A percentile compares a stretch with the other conserved stretches of the same genome.
Evolutionary conservation across 35 echinoderm and acorn worm species (phyloP).

Genomic region (Apostichopus californicus): DNA sequence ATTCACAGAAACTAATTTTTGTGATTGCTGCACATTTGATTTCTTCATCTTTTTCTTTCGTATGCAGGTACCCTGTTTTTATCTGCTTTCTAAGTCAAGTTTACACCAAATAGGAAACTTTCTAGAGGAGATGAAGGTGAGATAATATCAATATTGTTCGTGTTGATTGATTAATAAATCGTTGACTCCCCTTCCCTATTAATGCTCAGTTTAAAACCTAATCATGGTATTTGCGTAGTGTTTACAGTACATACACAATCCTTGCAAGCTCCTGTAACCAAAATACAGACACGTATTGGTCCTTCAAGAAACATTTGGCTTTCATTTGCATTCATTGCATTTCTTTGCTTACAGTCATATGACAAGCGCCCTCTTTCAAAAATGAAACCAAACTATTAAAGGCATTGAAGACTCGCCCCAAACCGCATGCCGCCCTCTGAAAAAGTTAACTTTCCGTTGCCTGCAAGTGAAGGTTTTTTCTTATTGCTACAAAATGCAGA

Average conservation of each 20-base stretch:
- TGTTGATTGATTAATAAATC: too few relatives aligned
- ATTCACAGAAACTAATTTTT: neutral
- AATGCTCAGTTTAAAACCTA: too few relatives aligned
- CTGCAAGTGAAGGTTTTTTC: too few relatives aligned
- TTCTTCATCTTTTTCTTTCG: neutral
- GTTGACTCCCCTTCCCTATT: neutral
- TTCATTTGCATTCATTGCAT: too few relatives aligned
- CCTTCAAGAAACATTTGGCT: too few relatives aligned
- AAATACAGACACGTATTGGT: neutral
- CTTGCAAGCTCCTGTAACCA: neutral
- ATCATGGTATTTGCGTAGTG: too few relatives aligned
- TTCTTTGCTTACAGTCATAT: too few relatives aligned
- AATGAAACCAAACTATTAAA: neutral
- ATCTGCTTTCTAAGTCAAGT: constrained; percentile 30
- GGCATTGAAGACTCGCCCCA: too few relatives aligned
- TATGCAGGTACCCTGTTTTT: constrained; percentile 51
- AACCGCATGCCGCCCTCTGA: too few relatives aligned
- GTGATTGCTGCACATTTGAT: neutral
- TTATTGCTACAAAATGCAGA: too few relatives aligned
- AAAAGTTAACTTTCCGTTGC: neutral
- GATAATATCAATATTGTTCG: neutral
- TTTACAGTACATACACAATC: too few relatives aligned
- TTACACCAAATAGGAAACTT: constrained; percentile 36
- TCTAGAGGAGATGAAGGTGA: constrained; percentile 50
- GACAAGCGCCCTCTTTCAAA: neutral